A percentile compares a stretch with the other conserved stretches of the same genome.
phyloP scores from a whole-genome alignment of 2,113 vertebrate species.

The Procavia capensis region DNA sequence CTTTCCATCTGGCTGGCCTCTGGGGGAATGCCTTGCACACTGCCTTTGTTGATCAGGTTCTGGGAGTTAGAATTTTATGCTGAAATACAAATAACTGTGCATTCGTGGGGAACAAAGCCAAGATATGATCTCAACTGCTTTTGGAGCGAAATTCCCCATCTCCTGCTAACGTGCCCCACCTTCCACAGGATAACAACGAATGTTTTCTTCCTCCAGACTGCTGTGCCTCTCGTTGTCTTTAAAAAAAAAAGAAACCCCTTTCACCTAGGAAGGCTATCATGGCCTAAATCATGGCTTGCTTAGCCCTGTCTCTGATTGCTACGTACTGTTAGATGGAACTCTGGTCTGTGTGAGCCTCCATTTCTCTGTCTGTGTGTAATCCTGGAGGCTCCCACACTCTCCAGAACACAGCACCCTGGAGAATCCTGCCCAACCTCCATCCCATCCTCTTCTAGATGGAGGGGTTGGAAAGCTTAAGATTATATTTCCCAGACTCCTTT shows the following conservation, averaged over 20 bases:
- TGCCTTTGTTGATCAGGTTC: conserved; percentile 78
- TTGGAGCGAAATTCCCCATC: conserved; percentile 71
- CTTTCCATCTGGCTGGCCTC: conserved; percentile 81
- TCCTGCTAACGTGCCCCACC: neutral
- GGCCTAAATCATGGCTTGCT: neutral
- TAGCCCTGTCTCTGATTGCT: neutral
- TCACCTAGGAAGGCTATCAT: neutral
- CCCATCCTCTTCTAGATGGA: neutral
- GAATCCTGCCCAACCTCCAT: neutral
- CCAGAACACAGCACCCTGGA: neutral
- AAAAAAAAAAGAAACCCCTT: no score
- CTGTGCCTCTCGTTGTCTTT: neutral
- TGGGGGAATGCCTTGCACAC: conserved; percentile 39
- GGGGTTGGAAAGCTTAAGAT: neutral
- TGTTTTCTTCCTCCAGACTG: neutral
- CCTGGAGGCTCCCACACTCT: neutral
- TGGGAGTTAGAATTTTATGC: conserved; percentile 74
- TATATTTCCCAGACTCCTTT: neutral
- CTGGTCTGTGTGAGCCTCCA: neutral
- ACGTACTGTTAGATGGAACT: neutral
- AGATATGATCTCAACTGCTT: conserved; percentile 77
- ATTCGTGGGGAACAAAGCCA: conserved; percentile 78
- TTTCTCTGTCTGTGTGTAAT: neutral
- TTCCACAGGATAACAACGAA: neutral
- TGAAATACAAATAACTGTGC: conserved; percentile 80